phyloP scores from a whole-genome alignment of 2,113 vertebrate genomes.

The Larimichthys polyactis region DNA sequence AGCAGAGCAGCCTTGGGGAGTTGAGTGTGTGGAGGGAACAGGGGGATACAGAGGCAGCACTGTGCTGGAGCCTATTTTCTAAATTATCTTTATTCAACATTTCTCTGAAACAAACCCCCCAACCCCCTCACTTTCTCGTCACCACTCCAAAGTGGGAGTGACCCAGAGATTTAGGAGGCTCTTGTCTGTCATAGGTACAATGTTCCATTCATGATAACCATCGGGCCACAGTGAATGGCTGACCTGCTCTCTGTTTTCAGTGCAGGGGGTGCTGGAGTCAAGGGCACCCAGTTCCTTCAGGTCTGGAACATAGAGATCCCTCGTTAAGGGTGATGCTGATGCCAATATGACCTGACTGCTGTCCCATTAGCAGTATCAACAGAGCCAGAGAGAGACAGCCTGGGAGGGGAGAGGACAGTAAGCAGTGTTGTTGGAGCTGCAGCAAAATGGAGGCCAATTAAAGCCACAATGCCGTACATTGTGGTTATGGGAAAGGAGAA shows the following conservation, averaged over 20 bases:
- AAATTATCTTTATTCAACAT: slow-evolving; percentile 80
- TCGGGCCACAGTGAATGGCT: slow-evolving; percentile 50
- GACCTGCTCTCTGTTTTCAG: slow-evolving; percentile 52
- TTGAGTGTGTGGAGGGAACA: slow-evolving; percentile 54
- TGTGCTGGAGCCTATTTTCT: slow-evolving; percentile 80
- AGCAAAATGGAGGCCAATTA: slow-evolving; percentile 61
- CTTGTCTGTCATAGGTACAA: slow-evolving; percentile 78
- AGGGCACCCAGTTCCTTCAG: slow-evolving; percentile 41
- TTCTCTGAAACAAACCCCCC: slow-evolving; percentile 65
- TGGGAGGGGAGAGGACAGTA: slow-evolving; percentile 17
- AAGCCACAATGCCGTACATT: slow-evolving; percentile 58
- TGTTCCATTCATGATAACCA: slow-evolving; percentile 80
- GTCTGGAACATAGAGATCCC: slow-evolving; percentile 46
- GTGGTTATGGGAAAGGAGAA: slow-evolving; percentile 38
- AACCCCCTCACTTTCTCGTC: slow-evolving; percentile 19
- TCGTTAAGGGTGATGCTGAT: slow-evolving; percentile 34
- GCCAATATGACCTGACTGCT: slow-evolving; percentile 7
- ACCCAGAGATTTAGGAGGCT: slow-evolving; percentile 71
- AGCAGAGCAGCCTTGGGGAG: slow-evolving; percentile 71
- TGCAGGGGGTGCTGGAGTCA: slow-evolving; percentile 52
- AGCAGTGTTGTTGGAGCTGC: slow-evolving; percentile 42
- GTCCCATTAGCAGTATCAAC: slow-evolving; percentile 45
- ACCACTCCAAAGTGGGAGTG: slow-evolving; percentile 56
- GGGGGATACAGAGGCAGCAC: slow-evolving; percentile 73
- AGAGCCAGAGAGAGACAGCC: slow-evolving; percentile 2